Percentiles rank a stretch among this genome's conserved stretches.
Evolutionary conservation across 2,113 vertebrate genomes (phyloP).

Genomic region (Cathartes aura): DNA sequence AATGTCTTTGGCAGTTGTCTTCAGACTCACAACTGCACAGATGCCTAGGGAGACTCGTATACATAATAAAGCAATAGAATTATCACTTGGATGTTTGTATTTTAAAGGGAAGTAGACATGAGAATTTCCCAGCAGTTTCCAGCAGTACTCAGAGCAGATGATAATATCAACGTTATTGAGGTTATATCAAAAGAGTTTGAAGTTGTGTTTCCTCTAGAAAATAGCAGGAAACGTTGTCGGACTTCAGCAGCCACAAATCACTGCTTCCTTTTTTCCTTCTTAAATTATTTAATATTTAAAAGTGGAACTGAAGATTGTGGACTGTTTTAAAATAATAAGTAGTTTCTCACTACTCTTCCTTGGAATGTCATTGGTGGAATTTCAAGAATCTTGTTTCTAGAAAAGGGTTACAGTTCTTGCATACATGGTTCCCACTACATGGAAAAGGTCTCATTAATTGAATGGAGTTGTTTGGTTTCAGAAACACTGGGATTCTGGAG

Average conservation of each 20-base stretch:
- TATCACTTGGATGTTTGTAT: background rate
- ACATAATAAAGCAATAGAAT: background rate
- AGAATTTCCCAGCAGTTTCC: background rate
- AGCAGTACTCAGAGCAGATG: background rate
- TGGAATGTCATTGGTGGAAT: background rate
- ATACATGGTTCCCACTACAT: background rate
- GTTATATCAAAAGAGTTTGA: background rate
- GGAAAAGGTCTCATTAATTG: background rate
- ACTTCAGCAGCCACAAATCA: background rate
- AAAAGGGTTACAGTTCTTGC: background rate
- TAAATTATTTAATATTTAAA: background rate
- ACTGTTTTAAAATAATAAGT: background rate
- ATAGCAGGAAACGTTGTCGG: rapidly evolving
- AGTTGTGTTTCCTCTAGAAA: background rate
- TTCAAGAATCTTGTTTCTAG: background rate
- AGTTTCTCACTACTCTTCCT: background rate
- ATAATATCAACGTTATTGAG: background rate
- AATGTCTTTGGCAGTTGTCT: background rate
- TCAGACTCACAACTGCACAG: background rate
- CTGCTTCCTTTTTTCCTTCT: background rate
- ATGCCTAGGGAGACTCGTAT: background rate
- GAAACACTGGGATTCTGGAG: background rate
- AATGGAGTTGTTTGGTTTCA: background rate
- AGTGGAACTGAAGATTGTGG: background rate
- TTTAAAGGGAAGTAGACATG: background rate